Base-by-base conservation (phyloP, 1,140 invertebrate genomes). In the Heliconius congener region DNA sequence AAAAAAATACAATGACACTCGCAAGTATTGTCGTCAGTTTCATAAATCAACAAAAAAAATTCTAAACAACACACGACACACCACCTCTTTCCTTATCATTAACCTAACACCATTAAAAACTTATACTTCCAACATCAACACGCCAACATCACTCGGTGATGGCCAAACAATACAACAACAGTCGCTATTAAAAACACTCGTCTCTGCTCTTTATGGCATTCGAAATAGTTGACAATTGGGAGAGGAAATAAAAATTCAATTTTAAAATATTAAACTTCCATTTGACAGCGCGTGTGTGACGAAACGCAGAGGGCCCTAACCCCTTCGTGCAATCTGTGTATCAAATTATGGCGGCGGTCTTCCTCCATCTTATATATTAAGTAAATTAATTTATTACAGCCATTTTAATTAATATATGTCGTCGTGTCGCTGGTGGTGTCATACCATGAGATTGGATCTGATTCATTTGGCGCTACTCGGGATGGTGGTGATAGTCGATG, bases 241-340 rank as follows among this genome's bases (percentile, higher is more conserved):
- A 86, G 86, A 85, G 80, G 88, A 85, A 88, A 91, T 92, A 93
- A 92, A 92, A 90, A 87, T 89, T 87, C 91, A 92, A 92, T 92
- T 92, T 93, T 87, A 90, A 93, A 91, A 92, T 89, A 90, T 92
- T 93, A 90, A 92, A 92, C 82, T 88, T 88, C 87, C 89, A 90
- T 91, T 92, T 89, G 87, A 86, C 90, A 83, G 82, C 89, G 87
- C 81, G 86, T 93, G 91, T 90, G 91, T 91, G 90, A 91, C 91
- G 88, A 93, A 93, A 90, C 83, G 82, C 82, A 81, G 81, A 90
- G 87, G 90, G 89, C 82, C 81, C 85, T 83, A 87, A 88, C 90
- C 90, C 87, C 88, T 90, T 82, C 80, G 82, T 78, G 77, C 90
- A 91, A 91, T 92, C 90, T 93, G 89, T 90, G 90, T 87, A 86